Evolutionary conservation across 1,140 invertebrate species (phyloP).

Genomic region (Lanistes nyassanus): DNA sequence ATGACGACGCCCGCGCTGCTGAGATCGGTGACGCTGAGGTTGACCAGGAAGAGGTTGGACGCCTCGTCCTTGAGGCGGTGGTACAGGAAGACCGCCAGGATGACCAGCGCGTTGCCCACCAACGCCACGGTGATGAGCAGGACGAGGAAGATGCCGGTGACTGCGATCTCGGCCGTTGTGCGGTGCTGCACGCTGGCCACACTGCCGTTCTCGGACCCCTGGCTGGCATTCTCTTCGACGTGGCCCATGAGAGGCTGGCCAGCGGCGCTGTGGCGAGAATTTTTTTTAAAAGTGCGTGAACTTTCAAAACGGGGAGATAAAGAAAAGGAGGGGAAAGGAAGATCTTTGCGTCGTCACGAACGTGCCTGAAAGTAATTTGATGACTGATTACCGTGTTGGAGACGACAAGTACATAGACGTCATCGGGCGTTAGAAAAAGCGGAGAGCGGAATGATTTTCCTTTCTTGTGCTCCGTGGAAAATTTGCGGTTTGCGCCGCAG

Average conservation of each 20-base stretch:
- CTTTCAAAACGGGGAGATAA: no score
- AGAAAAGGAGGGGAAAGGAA: no score
- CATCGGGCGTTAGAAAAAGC: no score
- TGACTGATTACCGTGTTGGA: no score
- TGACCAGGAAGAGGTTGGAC: slow-evolving; percentile 58
- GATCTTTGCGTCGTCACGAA: no score
- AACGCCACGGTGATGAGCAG: slow-evolving; percentile 47
- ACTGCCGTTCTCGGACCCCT: background rate
- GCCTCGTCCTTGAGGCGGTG: slow-evolving; percentile 47
- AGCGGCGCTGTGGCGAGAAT: background rate
- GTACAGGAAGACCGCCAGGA: slow-evolving; percentile 43
- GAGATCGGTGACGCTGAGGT: slow-evolving; percentile 60
- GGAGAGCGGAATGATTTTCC: no score
- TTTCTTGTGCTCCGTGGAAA: no score
- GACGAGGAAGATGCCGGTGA: slow-evolving; percentile 33
- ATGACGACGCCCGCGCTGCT: slow-evolving; percentile 57
- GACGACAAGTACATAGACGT: no score
- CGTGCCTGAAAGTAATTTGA: no score
- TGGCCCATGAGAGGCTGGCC: background rate
- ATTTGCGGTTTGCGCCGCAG: no score
- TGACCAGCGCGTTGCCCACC: slow-evolving; percentile 56
- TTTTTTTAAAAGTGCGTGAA: no score
- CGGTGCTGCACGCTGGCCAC: background rate
- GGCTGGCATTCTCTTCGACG: background rate
- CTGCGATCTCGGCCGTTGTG: slow-evolving; percentile 26